These are phyloP conservation scores for Didymodactylos carnosus DNA, from an alignment of 2,888 invertebrate species.

Conservation along the genomic window DNA sequence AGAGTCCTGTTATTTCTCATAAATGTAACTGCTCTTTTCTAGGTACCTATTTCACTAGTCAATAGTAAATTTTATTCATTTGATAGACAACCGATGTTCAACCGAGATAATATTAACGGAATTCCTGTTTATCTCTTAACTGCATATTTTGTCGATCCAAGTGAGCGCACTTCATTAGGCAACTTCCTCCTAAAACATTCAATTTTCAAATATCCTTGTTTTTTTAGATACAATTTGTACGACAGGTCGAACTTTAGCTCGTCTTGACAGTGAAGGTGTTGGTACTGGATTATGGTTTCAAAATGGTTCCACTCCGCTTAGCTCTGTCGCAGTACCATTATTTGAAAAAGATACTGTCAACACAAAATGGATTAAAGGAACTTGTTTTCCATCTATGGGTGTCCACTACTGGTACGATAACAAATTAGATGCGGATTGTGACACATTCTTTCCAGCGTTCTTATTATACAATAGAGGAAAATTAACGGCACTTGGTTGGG, in stretches of 20 bases:
- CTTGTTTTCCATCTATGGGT: conserved; percentile 29
- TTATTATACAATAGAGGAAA: conserved; percentile 24
- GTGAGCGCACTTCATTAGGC: too few species aligned
- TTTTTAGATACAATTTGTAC: conserved; percentile 25
- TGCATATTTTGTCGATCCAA: conserved; percentile 21
- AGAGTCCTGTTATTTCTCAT: background rate
- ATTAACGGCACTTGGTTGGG: conserved; percentile 25
- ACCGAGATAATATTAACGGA: background rate
- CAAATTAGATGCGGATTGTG: conserved; percentile 20
- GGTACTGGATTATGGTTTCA: conserved; percentile 27
- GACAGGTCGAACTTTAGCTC: conserved; percentile 19
- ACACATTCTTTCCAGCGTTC: conserved; percentile 23
- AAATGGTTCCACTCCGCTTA: conserved; percentile 23
- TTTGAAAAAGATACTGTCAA: background rate
- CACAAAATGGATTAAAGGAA: conserved; percentile 25
- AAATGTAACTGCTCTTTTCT: too few species aligned
- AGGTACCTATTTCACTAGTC: background rate
- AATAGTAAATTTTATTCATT: background rate
- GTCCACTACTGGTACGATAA: conserved; percentile 24
- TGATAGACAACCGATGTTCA: background rate
- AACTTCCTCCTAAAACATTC: too few species aligned
- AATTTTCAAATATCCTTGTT: conserved; percentile 13
- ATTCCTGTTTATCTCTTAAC: conserved; percentile 18
- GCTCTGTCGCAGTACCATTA: conserved; percentile 13
- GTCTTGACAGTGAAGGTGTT: conserved; percentile 21